These are phyloP conservation scores for Dynastes tityus DNA, from an alignment of 2,888 invertebrate species.

Conservation along the genomic window DNA sequence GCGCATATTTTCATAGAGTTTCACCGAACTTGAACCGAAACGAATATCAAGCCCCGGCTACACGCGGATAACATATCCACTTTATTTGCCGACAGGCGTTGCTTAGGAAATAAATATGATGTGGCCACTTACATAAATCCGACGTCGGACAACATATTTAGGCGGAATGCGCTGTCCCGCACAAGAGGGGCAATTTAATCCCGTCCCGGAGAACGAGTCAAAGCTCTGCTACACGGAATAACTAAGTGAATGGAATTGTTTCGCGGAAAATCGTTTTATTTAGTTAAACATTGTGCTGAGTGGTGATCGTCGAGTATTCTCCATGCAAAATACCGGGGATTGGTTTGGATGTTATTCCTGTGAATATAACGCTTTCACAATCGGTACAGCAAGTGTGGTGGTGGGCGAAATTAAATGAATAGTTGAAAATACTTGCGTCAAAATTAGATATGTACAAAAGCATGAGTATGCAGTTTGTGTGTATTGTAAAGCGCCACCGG, in stretches of 20 bases:
- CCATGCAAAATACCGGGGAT: too few species aligned
- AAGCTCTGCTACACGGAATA: too few species aligned
- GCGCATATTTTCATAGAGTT: not conserved
- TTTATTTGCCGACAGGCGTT: not conserved
- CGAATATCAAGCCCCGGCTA: too few species aligned
- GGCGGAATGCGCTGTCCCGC: constrained; percentile 1
- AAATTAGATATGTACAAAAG: too few species aligned
- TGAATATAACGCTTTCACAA: not conserved
- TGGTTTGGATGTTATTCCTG: constrained; percentile 6
- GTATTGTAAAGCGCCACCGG: too few species aligned
- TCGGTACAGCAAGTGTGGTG: too few species aligned
- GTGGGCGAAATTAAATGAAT: constrained; percentile 14
- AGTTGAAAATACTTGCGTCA: not conserved
- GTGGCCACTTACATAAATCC: constrained; percentile 31
- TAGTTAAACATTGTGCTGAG: too few species aligned
- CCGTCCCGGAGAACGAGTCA: constrained; percentile 5
- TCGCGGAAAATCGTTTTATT: too few species aligned
- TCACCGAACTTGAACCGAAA: not conserved
- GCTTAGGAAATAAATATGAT: constrained; percentile 24
- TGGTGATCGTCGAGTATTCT: not conserved
- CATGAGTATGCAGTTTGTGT: too few species aligned
- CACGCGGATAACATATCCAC: not conserved
- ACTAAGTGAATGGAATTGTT: not conserved
- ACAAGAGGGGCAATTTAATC: constrained; percentile 29
- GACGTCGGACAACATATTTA: not conserved